These are phyloP conservation scores for Thereuonema tuberculata DNA, from an alignment of 1,140 invertebrate species.

Conservation along the genomic window DNA sequence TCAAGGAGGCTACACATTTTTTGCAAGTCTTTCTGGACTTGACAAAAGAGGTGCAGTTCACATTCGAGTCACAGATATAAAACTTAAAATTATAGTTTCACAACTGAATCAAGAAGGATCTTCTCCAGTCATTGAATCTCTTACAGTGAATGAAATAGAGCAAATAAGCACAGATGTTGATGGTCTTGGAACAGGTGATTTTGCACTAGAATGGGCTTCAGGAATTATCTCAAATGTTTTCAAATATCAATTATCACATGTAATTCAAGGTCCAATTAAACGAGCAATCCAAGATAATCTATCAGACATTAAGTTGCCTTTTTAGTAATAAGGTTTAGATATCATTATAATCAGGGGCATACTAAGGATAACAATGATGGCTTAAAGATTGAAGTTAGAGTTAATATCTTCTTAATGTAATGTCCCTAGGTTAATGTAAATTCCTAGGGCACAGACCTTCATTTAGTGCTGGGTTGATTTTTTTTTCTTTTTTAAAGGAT, in stretches of 20 bases:
- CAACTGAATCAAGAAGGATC: background rate
- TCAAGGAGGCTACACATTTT: slow-evolving; percentile 4
- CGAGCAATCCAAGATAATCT: background rate
- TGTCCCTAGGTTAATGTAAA: no score
- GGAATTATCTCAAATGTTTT: slow-evolving; percentile 7
- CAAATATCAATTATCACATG: background rate
- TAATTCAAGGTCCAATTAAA: background rate
- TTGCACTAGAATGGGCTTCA: background rate
- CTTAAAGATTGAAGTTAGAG: no score
- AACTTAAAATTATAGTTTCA: background rate
- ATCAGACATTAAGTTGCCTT: background rate
- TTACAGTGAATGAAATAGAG: background rate
- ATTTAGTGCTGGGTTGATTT: no score
- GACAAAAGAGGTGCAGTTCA: background rate
- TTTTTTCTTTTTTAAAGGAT: no score
- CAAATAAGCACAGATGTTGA: slow-evolving; percentile 4
- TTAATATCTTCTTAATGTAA: no score
- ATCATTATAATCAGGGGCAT: no score
- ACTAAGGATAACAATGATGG: no score
- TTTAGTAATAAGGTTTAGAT: no score
- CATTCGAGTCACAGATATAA: background rate
- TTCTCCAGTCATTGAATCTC: background rate
- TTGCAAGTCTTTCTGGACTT: background rate
- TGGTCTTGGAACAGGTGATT: slow-evolving; percentile 7
- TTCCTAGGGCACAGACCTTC: no score